Base-by-base conservation (phyloP, 2,888 invertebrate genomes). In the Halocaridina rubra region DNA sequence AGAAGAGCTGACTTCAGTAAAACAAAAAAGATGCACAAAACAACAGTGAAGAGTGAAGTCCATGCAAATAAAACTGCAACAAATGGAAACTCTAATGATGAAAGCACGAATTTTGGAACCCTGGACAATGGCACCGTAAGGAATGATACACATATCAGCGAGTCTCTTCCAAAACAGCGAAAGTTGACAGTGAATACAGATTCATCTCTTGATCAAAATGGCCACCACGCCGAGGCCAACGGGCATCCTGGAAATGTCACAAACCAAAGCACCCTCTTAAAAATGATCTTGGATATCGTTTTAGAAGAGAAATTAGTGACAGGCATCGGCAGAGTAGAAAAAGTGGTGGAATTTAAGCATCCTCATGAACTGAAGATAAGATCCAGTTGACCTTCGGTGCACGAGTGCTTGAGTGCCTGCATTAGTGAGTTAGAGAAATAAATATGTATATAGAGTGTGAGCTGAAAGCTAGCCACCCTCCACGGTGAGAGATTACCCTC, bases 281-380 rank as follows among this genome's bases (percentile, higher is more conserved):
- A 85, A 30, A 74, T 33, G 19, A 82, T 87, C 13, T 29, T 87
- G 64, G 82, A 85, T 5, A 19, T 87, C 8, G 85, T 85, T 19
- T 57, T 75, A n/a, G 53, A 77, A 53, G 80, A 76, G 46, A 80
- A 80, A n/a, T 80, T 87, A n/a, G 81, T 81, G 29, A 81, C 79
- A 7, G 81, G 85, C 5, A 59, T 85, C 7, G 78, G 77, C n/a
- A 59, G 72, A 10, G 22, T 67, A 30, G 61, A 82, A 24, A 85
- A 85, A 32, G 84, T 87, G 57, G 84, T 87, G 0, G 53, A 84
- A n/a, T 87, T 87, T 59, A 82, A 67, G 32, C 82, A 80, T 19
- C 87, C 87, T 0, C 33, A 80, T 8, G 82, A 87, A 16, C 57
- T 87, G 2, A 22, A 78, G 80, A 85, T 87, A 30, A 75, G 85